Base-by-base conservation (phyloP, 2,888 invertebrate species). In the Parochlus steinenii region DNA sequence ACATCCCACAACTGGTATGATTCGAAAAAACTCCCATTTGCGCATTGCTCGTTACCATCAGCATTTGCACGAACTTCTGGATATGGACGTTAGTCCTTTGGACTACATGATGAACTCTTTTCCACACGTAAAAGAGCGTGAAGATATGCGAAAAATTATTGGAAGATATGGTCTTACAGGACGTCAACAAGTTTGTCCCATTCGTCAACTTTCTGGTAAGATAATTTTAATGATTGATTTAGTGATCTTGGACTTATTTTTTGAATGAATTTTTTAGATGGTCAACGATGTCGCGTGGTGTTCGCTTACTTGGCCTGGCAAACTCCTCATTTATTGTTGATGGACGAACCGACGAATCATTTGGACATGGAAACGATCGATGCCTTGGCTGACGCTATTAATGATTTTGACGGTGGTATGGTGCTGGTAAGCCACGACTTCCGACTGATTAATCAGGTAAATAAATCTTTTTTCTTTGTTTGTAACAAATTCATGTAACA, bases 401-500 rank as follows among this genome's bases (percentile, higher is more conserved):
- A 89, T 54, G 89, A 92, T 51, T 98, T 93, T 54, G 89, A 92
- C 45, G 98, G 98, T 28, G 98, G 98, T 45, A 81, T 99, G 82
- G 87, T 99, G 43, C 73, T 99, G 16, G 98, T 99, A 49, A 93
- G 92, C 63, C 98, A 98, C 82, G 98, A 99, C 71, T 98, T 98
- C 70, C 71, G 98, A 58, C 76, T 98, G 36, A 98, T 98, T 43
- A 90, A 85, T 63, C 97, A 98, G 74, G 95, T 93, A 55, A 47
- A 50, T 45, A 8, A 3, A 10, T 30, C 10, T 5, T 22, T 39
- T 15, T 37, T 28, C 15, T 11, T 20, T 37, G n/a, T n/a, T n/a
- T n/a, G n/a, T n/a, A n/a, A n/a, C n/a, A n/a, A n/a, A n/a, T n/a
- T n/a, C n/a, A n/a, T n/a, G n/a, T n/a, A n/a, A n/a, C n/a, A n/a